phyloP scores from a whole-genome alignment of 2,797 vertebrate species.

The Phoebastria nigripes region DNA sequence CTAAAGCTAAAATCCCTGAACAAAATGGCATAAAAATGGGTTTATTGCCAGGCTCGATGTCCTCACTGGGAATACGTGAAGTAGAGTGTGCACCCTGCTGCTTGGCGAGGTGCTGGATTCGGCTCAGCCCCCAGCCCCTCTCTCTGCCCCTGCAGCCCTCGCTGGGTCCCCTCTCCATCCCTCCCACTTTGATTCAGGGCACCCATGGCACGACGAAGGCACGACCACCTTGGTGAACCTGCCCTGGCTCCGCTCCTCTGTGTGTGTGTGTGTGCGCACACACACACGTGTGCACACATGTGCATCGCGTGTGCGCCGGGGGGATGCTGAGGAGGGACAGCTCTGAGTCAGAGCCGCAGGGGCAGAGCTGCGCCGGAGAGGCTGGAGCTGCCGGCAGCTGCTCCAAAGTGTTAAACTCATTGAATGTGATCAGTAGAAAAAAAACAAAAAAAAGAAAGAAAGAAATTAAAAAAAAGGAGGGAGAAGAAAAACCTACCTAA shows the following conservation, averaged over 20 bases:
- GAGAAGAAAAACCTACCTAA: background rate
- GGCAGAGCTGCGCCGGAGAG: background rate
- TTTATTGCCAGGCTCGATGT: background rate
- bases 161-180: background rate
- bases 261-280: background rate
- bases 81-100: background rate
- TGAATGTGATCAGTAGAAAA: background rate
- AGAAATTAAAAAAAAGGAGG: background rate
- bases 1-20: background rate
- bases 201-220: background rate
- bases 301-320: fast-evolving
- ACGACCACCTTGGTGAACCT: background rate
- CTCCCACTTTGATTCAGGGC: fast-evolving
- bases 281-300: background rate
- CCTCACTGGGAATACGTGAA: background rate
- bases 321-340: background rate
- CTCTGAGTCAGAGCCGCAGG: constrained; percentile 6
- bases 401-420: background rate
- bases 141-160: background rate
- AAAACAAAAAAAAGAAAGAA: background rate
- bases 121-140: background rate
- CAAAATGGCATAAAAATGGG: background rate
- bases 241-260: background rate
- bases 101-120: background rate
- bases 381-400: background rate